Evolutionary conservation across 2,113 vertebrate genomes (phyloP), one percentile per base, ranked within the genome.

Genomic region (Heterocephalus glaber): DNA sequence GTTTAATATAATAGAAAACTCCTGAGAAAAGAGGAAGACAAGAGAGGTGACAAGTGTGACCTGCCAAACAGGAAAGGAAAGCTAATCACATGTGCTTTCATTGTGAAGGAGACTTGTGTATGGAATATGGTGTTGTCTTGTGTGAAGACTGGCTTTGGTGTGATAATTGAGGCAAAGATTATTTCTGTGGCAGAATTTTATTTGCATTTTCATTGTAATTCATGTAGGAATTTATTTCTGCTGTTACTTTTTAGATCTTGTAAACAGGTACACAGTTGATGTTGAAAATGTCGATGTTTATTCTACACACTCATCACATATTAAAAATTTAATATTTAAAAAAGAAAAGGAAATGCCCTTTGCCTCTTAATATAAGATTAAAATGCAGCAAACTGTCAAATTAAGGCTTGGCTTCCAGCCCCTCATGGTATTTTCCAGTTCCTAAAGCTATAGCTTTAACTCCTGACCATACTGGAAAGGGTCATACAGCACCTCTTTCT

Each of bases 341-440:
- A 65, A 65, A 38, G n/a, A 70, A 38, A 74, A n/a, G 16, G 13
- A 80, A 81, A 41, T 7, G 14, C 79, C 80, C 1, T 68, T 96
- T 80, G 35, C 41, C 44, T 89, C 24, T 81, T 81, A 58, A 38
- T 81, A 56, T 49, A 61, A 47, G 52, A 82, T 92, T 68, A 86
- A 49, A 35, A 47, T 90, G 61, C 61, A 77, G 66, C 70, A n/a
- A 77, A 11, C 33, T 66, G 8, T 86, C 33, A 61, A 30, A 20
- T 89, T 20, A 44, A 63, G 66, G 24, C 20, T 54, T 61, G 56
- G 28, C 22, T 38, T 60, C 0, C 41, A 33, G 61, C 30, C 72
- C 20, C 22, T 63, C 8, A 0, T 17, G 14, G 65, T 74, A 44
- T 22, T 28, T 41, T 54, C 58, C 60, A 44, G 63, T 61, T 30